Conservation (phyloP, 2,113 vertebrate genomes). For the Hyla sarda region DNA sequence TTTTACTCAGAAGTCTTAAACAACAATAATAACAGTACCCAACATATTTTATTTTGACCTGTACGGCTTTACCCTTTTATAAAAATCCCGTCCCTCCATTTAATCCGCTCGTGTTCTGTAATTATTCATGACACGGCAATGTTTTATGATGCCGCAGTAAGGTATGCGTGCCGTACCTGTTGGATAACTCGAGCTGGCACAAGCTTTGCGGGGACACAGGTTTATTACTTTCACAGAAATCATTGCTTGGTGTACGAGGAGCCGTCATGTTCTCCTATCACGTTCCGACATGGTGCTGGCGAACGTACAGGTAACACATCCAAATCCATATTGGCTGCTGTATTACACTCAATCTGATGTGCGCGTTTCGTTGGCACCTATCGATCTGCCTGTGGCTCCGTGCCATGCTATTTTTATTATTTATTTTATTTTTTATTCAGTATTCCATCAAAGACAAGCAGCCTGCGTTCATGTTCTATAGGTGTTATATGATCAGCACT, state of each 20-base stretch:
- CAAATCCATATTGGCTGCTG: neutral
- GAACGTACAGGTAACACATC: neutral
- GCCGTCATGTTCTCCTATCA: neutral
- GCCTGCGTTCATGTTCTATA: neutral
- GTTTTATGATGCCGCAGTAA: neutral
- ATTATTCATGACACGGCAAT: neutral
- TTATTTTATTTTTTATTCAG: too few relatives aligned
- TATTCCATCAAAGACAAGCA: neutral
- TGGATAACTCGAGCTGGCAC: slow-evolving; percentile 1
- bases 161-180: neutral
- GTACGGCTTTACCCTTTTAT: neutral
- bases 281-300: neutral
- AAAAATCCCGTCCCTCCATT: neutral
- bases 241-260: neutral
- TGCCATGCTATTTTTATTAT: neutral
- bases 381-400: neutral
- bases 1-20: too few relatives aligned
- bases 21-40: neutral
- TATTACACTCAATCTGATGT: neutral
- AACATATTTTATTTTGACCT: neutral
- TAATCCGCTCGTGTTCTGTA: neutral
- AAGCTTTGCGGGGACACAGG: neutral
- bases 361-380: neutral
- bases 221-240: neutral
- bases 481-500: slow-evolving; percentile 13